phyloP scores from a whole-genome alignment of 2,888 invertebrate species.

The Standfussiana lucernea region DNA sequence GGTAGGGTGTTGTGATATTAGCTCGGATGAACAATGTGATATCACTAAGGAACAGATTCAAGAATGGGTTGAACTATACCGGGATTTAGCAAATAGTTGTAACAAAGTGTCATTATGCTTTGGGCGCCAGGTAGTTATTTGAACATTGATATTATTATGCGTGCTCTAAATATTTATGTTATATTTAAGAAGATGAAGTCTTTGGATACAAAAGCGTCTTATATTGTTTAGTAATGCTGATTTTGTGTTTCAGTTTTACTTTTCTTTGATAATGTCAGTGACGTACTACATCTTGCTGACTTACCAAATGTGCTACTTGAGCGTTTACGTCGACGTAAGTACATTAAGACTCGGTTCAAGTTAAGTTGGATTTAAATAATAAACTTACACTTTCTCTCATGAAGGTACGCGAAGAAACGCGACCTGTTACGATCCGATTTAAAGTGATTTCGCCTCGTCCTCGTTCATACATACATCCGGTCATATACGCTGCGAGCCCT shows the following conservation, averaged over 20 bases:
- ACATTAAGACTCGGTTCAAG: background rate
- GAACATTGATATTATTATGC: background rate
- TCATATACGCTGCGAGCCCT: too few species aligned
- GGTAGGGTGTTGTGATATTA: background rate
- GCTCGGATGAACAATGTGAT: constrained; percentile 9
- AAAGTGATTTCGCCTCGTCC: background rate
- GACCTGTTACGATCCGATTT: background rate
- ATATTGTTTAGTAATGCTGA: background rate
- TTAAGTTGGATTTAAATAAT: background rate
- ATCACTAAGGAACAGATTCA: constrained; percentile 21
- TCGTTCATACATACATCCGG: background rate
- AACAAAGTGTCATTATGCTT: constrained; percentile 17
- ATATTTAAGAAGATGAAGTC: background rate
- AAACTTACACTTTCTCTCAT: background rate
- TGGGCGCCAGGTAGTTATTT: constrained; percentile 22
- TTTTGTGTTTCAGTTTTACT: constrained; percentile 27
- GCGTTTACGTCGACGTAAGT: constrained; percentile 20
- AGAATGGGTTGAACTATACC: constrained; percentile 33
- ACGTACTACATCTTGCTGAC: constrained; percentile 26
- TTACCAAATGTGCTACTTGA: constrained; percentile 31
- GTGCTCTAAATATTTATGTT: background rate
- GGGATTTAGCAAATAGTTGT: constrained; percentile 19
- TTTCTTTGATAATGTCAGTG: background rate
- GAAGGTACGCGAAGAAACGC: background rate
- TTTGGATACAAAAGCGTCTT: background rate